Conservation (phyloP, 1,140 invertebrate species). For the Drosophila takahashii region DNA sequence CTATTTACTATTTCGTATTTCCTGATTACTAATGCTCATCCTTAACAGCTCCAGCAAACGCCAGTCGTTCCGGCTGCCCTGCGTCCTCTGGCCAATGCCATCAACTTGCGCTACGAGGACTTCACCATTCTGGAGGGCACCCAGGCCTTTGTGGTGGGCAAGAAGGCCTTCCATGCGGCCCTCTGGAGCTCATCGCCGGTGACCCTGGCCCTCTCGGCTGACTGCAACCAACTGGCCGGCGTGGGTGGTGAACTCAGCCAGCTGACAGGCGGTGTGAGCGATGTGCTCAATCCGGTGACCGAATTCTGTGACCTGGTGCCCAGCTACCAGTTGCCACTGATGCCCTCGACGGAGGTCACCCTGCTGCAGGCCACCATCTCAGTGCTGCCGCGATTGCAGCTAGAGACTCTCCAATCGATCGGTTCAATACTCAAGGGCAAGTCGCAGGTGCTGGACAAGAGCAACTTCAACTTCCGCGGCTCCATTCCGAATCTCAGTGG, state of each 20-base stretch:
- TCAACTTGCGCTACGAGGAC: slow-evolving; percentile 89
- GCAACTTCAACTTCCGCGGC: slow-evolving; percentile 81
- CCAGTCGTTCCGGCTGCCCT: slow-evolving; percentile 88
- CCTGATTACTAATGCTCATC: background rate
- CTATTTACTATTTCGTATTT: background rate
- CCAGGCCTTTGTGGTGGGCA: slow-evolving; percentile 87
- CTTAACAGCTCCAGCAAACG: slow-evolving; percentile 89
- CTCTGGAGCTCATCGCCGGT: slow-evolving; percentile 89
- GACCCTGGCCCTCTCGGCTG: slow-evolving; percentile 89
- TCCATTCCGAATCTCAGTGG: slow-evolving; percentile 78
- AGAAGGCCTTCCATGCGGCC: slow-evolving; percentile 89
- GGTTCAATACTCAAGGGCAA: slow-evolving; percentile 86
- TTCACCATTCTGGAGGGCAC: slow-evolving; percentile 87
- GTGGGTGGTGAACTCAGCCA: slow-evolving; percentile 84
- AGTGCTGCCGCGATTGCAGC: slow-evolving; percentile 89
- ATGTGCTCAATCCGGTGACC: slow-evolving; percentile 88
- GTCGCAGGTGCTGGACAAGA: slow-evolving; percentile 84
- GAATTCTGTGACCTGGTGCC: slow-evolving; percentile 92
- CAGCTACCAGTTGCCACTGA: slow-evolving; percentile 86
- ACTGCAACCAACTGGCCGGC: slow-evolving; percentile 86
- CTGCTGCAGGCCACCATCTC: slow-evolving; percentile 90
- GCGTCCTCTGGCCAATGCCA: slow-evolving; percentile 89
- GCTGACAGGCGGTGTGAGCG: slow-evolving; percentile 77
- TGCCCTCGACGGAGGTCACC: slow-evolving; percentile 84
- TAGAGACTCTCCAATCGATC: slow-evolving; percentile 89